Evolutionary conservation across 2,888 invertebrate species (phyloP).

Genomic region (Lottia scabra): DNA sequence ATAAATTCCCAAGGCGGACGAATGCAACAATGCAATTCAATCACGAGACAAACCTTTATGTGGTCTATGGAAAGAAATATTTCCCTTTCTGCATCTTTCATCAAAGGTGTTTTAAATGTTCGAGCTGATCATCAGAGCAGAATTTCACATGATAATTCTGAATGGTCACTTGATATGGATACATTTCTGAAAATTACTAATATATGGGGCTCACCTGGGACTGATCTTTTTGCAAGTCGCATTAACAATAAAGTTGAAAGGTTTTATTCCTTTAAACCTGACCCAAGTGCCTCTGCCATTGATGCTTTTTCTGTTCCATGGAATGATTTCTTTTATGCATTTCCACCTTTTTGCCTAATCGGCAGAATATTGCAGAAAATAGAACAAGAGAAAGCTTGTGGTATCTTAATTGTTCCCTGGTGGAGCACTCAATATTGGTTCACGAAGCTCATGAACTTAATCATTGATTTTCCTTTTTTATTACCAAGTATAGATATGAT

Average conservation of each 20-base stretch:
- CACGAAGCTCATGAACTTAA: too few relatives aligned
- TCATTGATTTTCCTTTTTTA: too few relatives aligned
- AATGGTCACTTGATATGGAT: constrained; percentile 19
- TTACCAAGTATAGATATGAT: too few relatives aligned
- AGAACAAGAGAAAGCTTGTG: constrained; percentile 18
- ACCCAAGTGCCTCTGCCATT: constrained; percentile 22
- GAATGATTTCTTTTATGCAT: constrained; percentile 12
- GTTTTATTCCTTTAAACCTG: constrained; percentile 23
- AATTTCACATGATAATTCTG: constrained; percentile 10
- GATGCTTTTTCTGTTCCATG: constrained; percentile 24
- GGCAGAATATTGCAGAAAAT: constrained; percentile 20
- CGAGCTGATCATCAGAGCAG: too few relatives aligned
- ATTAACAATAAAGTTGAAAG: constrained; percentile 17
- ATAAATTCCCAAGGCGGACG: constrained; percentile 16
- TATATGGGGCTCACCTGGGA: neutral
- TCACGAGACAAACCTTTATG: constrained; percentile 15
- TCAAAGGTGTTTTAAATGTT: constrained; percentile 16
- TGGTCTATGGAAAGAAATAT: constrained; percentile 14
- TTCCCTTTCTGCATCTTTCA: constrained; percentile 17
- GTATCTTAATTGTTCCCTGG: constrained; percentile 18
- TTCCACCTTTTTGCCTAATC: too few relatives aligned
- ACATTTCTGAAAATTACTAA: neutral
- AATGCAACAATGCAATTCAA: constrained; percentile 9
- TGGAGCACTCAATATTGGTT: too few relatives aligned
- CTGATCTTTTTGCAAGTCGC: constrained; percentile 31